Conservation (phyloP, 2,113 vertebrate species). For the Amazona vittata region DNA sequence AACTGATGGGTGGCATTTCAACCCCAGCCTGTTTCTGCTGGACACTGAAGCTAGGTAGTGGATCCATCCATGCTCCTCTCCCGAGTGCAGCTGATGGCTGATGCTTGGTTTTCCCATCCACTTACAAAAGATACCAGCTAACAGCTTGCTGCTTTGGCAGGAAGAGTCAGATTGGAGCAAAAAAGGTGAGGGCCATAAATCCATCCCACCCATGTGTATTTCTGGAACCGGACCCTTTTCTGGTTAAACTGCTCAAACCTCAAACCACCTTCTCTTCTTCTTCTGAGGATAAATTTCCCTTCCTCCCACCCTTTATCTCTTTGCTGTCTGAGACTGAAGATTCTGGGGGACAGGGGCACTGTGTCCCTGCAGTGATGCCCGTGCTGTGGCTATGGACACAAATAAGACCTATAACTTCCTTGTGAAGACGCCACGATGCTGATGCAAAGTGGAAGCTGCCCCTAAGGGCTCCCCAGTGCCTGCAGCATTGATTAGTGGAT, state of each 20-base stretch:
- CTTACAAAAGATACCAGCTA: background rate
- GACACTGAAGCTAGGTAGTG: background rate
- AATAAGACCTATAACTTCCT: background rate
- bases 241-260: background rate
- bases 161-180: background rate
- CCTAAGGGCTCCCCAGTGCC: background rate
- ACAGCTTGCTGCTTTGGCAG: background rate
- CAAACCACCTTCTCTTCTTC: background rate
- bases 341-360: background rate
- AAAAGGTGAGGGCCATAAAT: background rate
- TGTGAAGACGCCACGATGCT: background rate
- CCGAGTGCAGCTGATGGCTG: background rate
- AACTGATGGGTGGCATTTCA: background rate
- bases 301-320: background rate
- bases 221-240: constrained; percentile 1
- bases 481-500: background rate
- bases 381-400: background rate
- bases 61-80: background rate
- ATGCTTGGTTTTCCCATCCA: background rate
- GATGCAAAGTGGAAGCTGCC: background rate
- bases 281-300: background rate
- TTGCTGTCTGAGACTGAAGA: background rate
- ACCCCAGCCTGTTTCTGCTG: background rate
- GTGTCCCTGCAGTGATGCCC: background rate
- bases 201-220: background rate